phyloP scores from a whole-genome alignment of 1,140 invertebrate species.

The Stegodyphus dumicola region DNA sequence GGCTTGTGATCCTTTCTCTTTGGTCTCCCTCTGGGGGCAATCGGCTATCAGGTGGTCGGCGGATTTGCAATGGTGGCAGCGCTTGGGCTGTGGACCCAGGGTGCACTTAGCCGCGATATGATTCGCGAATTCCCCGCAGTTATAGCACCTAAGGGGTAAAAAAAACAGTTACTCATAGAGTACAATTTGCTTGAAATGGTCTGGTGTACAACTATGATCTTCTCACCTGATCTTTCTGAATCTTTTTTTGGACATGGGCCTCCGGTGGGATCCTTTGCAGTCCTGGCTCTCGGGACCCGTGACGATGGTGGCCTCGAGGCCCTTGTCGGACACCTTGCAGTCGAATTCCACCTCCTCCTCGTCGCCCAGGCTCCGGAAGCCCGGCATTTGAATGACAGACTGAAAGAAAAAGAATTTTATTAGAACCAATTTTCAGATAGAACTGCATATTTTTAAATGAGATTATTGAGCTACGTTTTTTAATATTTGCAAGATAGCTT shows the following conservation, averaged over 20 bases:
- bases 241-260: slow-evolving; percentile 81
- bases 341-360: slow-evolving; percentile 89
- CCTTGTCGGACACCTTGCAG: slow-evolving; percentile 83
- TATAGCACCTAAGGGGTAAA: slow-evolving; percentile 79
- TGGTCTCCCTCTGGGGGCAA: slow-evolving; percentile 74
- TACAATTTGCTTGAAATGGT: too few species aligned
- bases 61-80: slow-evolving; percentile 88
- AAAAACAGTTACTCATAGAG: too few species aligned
- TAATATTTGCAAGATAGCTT: too few species aligned
- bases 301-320: slow-evolving; percentile 84
- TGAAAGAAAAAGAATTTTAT: slow-evolving; percentile 68
- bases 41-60: slow-evolving; percentile 88
- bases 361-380: slow-evolving; percentile 87
- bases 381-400: slow-evolving; percentile 89
- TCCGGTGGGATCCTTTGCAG: slow-evolving; percentile 82
- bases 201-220: too few species aligned
- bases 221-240: slow-evolving; percentile 82
- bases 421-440: too few species aligned
- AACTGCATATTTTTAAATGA: too few species aligned
- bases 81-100: slow-evolving; percentile 85
- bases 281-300: slow-evolving; percentile 80
- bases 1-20: slow-evolving; percentile 35
- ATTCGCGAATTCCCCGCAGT: slow-evolving; percentile 90
- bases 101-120: slow-evolving; percentile 89
- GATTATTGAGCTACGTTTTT: too few species aligned